Base-by-base conservation (phyloP, 2,797 vertebrate genomes). In the Hozukius guyotensis region DNA sequence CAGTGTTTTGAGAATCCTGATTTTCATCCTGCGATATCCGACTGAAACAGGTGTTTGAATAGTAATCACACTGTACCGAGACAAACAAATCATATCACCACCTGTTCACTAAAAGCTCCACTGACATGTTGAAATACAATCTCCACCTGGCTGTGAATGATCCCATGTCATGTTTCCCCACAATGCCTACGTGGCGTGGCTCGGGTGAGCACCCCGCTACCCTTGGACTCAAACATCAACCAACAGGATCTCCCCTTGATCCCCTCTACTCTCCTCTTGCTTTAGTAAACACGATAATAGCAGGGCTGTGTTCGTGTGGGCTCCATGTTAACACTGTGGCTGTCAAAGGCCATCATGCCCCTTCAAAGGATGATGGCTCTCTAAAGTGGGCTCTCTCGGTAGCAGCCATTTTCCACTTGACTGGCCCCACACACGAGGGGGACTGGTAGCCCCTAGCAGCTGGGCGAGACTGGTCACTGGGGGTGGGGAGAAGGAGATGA, bases 331-430 rank as follows among this genome's bases (percentile, higher is more conserved):
- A 95, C 95, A 94, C 93, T 91, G 93, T 49, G 93, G 80, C 91
- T 95, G 95, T 95, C 95, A 95, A 91, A 93, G 94, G 92, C 93
- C 95, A 95, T 96, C 95, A 93, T 88, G 89, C 88, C 93, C 91
- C 93, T 92, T 95, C 94, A 95, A 95, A 95, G 90, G 90, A 91
- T 95, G 95, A 95, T 92, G 93, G 89, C 93, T 94, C 94, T 95
- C 94, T 95, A 94, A 95, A 96, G 94, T 95, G 94, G 92, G 91
- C 92, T 94, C 93, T 93, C 93, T 93, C 88, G 62, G 93, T 89
- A 91, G 94, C 92, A 91, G 90, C 95, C 94, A 96, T 95, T 96
- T 96, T 95, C 94, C 95, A 95, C 95, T 96, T 94, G 91, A 95
- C 95, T 95, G 94, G 93, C 83, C 93, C 90, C 93, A 92, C 91